These are phyloP conservation scores for Pachycephus smyrnensis DNA, from an alignment of 2,888 invertebrate genomes.

Conservation along the genomic window DNA sequence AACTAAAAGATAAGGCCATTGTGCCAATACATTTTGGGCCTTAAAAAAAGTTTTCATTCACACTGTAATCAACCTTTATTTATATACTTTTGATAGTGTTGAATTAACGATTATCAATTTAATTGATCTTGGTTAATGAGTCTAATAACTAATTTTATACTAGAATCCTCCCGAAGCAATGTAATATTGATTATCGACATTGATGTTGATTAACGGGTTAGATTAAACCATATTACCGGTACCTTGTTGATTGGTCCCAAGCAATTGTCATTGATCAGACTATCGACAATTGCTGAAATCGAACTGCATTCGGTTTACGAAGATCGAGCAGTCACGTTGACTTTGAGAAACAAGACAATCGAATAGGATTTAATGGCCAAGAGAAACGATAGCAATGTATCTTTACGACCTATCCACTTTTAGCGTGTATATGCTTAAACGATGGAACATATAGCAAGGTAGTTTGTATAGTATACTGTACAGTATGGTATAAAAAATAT, in stretches of 20 bases:
- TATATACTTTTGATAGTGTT: too few relatives aligned
- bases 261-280: constrained; percentile 6
- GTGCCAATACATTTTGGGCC: not conserved
- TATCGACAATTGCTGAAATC: not conserved
- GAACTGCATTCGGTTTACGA: not conserved
- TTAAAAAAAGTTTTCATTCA: not conserved
- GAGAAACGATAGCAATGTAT: constrained; percentile 34
- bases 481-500: too few relatives aligned
- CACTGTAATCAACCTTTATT: too few relatives aligned
- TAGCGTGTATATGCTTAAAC: too few relatives aligned
- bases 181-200: not conserved
- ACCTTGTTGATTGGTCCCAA: not conserved
- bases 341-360: constrained; percentile 41
- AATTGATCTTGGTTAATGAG: too few relatives aligned
- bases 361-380: constrained; percentile 41
- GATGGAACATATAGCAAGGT: too few relatives aligned
- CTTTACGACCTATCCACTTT: constrained; percentile 40
- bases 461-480: too few relatives aligned
- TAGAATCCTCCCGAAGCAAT: not conserved
- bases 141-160: not conserved
- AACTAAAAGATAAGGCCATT: not conserved
- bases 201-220: not conserved
- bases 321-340: constrained; percentile 19
- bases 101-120: not conserved
- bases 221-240: not conserved